A percentile compares a stretch with the other conserved stretches of the same genome.
These are phyloP conservation scores for Petrocephalus schoutedeni DNA, from an alignment of 2,797 vertebrate genomes.

Conservation along the genomic window DNA sequence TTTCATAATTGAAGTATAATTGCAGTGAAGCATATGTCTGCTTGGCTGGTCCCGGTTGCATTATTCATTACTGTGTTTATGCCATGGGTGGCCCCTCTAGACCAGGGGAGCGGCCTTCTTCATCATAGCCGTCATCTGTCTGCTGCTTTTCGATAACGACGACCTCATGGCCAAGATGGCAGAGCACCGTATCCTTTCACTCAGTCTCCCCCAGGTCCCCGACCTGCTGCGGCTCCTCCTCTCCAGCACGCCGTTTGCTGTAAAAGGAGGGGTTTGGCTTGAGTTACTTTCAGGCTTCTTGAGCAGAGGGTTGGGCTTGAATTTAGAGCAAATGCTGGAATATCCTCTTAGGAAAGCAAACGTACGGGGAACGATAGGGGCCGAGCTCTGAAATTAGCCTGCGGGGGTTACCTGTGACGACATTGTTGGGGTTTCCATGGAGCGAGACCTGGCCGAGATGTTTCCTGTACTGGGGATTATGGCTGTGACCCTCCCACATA, in stretches of 20 bases:
- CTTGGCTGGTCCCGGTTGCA: background rate
- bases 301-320: background rate
- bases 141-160: slow-evolving; percentile 95
- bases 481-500: background rate
- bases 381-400: background rate
- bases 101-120: slow-evolving; percentile 91
- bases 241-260: background rate
- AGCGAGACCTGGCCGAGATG: background rate
- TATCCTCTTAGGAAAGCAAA: background rate
- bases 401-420: background rate
- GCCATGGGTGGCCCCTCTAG: slow-evolving; percentile 51
- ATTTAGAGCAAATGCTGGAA: background rate
- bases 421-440: background rate
- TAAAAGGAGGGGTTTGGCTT: background rate
- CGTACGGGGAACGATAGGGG: background rate
- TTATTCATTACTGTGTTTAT: background rate
- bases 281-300: background rate
- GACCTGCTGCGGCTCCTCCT: background rate
- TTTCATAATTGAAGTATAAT: background rate
- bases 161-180: slow-evolving; percentile 99
- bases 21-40: background rate
- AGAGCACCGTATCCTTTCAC: slow-evolving; percentile 95
- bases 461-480: background rate
- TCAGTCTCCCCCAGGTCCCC: no score
- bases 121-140: slow-evolving; percentile 90